A percentile compares a stretch with the other conserved stretches of the same genome.
phyloP scores from a whole-genome alignment of 2,113 vertebrate genomes.

The Proteles cristata region DNA sequence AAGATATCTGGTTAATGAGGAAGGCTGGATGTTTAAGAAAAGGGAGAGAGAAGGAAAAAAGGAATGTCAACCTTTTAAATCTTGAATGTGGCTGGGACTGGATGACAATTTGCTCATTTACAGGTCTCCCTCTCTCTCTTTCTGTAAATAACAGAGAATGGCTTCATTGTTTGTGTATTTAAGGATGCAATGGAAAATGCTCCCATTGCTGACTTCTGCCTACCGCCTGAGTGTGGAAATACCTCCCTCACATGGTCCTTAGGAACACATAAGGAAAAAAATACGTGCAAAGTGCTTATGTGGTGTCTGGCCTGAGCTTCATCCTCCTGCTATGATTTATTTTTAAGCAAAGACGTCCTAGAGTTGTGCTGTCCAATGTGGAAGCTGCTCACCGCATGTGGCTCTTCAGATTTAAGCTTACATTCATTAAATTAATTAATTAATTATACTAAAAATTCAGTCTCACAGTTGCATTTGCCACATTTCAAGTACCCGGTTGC shows the following conservation, averaged over 20 bases:
- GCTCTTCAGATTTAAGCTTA: slow-evolving; percentile 4
- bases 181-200: not conserved
- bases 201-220: not conserved
- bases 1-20: slow-evolving; percentile 91
- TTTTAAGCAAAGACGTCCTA: not conserved
- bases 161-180: slow-evolving; percentile 55
- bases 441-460: not conserved
- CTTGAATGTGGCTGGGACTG: slow-evolving; percentile 79
- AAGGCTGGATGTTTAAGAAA: slow-evolving; percentile 76
- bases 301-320: not conserved
- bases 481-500: not conserved
- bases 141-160: slow-evolving; percentile 60
- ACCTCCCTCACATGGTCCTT: not conserved
- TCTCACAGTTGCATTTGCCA: not conserved
- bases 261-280: not conserved
- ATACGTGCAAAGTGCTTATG: not conserved
- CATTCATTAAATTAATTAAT: not conserved
- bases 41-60: slow-evolving; percentile 70
- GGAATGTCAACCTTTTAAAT: slow-evolving; percentile 90
- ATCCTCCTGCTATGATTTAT: not conserved
- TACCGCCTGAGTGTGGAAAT: not conserved
- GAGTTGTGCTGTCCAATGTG: not conserved
- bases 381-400: not conserved
- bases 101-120: slow-evolving; percentile 82
- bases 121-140: not conserved